Base-by-base conservation (phyloP, 2,797 vertebrate genomes). In the Gastrophryne carolinensis region DNA sequence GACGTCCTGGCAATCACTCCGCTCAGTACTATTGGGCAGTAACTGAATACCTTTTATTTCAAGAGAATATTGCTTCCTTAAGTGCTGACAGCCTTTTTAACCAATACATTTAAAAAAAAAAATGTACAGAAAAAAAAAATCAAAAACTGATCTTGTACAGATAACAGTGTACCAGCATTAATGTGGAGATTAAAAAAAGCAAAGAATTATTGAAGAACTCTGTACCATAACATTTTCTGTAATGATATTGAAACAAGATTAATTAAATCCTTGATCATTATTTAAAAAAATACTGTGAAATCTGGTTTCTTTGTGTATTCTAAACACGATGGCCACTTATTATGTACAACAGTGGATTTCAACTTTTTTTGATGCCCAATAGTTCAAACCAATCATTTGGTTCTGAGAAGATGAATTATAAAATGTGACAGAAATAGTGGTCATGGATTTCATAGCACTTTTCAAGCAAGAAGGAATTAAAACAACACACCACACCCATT, bases 31-130 rank as follows among this genome's bases (percentile, higher is more conserved):
- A 85, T 87, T 90, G 89, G 91, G 91, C 86, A 88, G 92, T 93
- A 92, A 89, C 93, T 93, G 90, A 93, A 93, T 87, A 90, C 84
- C 85, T 93, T 93, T 94, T 92, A 86, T 97, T 97, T 98, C 92
- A 94, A 96, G 91, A 94, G 90, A 89, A 94, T n/a, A 93, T 93
- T 93, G 96, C 95, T 97, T 98, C 92, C 97, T 98, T 97, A 96
- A 98, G 95, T 98, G 96, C 97, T 98, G 97, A 98, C 94, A 96
- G 96, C 97, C 97, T 99, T 98, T 98, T 98, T 98, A 99, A 98
- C 92, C 94, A 93, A 98, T 94, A 92, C 89, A 91, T 91, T 92
- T 95, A 96, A 97, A 92, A 89, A 91, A 95, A 91, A 91, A 95
- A 91, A 95, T 98, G 96, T 98, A 98, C 96, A 99, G 95, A 97